A percentile compares a stretch with the other conserved stretches of the same genome.
Evolutionary conservation across 2,113 vertebrate genomes (phyloP).

Genomic region (Macrotis lagotis): DNA sequence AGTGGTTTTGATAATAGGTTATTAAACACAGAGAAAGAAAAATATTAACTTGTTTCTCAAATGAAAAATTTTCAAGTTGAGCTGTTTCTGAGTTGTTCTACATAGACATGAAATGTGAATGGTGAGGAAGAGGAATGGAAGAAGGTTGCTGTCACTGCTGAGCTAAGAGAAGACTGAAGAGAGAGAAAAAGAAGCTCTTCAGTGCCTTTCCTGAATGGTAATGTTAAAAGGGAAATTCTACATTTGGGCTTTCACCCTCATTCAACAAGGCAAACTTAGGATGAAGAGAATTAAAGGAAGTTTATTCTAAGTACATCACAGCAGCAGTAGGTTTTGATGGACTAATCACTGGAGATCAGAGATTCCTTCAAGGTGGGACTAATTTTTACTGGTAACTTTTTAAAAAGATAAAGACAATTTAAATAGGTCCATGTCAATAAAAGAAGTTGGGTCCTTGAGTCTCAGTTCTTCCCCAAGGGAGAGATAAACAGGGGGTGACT

Average conservation of each 20-base stretch:
- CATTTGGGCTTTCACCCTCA: too few relatives aligned
- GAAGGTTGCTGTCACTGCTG: not conserved
- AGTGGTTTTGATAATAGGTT: constrained; percentile 31
- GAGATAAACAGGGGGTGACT: not conserved
- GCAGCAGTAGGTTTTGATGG: too few relatives aligned
- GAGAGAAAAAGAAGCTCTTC: constrained; percentile 21
- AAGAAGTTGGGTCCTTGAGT: not conserved
- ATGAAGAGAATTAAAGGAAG: too few relatives aligned
- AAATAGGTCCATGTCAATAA: not conserved
- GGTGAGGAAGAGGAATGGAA: not conserved
- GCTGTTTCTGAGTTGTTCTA: constrained; percentile 30
- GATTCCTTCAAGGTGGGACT: too few relatives aligned
- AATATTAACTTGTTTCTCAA: not conserved
- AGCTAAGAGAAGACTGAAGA: not conserved
- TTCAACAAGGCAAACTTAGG: too few relatives aligned
- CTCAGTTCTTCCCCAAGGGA: not conserved
- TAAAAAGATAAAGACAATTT: not conserved
- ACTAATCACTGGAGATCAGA: too few relatives aligned
- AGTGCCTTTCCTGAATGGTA: not conserved
- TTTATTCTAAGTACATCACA: too few relatives aligned
- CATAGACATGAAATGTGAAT: constrained; percentile 14
- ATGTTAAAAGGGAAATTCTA: constrained; percentile 1
- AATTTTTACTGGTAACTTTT: too few relatives aligned
- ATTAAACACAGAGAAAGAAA: constrained; percentile 38
- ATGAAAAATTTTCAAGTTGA: constrained; percentile 31